These are phyloP conservation scores for Palythoa grandis DNA, from an alignment of 92 coral and sea anemone species.

Conservation along the genomic window DNA sequence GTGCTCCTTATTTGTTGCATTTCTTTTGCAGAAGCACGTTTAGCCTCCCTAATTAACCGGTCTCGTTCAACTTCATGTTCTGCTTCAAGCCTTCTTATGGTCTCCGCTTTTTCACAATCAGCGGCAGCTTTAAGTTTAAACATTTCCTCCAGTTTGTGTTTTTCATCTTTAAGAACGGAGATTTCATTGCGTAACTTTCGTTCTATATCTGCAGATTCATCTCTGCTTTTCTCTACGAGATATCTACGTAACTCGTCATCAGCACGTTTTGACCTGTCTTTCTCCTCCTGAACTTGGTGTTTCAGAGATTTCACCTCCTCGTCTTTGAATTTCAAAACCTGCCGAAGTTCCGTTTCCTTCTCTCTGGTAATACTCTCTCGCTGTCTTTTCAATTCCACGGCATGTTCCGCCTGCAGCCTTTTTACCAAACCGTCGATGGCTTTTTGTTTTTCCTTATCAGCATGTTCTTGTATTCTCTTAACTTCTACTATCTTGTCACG, in stretches of 20 bases:
- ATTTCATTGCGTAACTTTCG: constrained; percentile 80
- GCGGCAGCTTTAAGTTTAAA: constrained; percentile 82
- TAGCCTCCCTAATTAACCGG: constrained; percentile 78
- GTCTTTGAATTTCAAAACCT: constrained; percentile 87
- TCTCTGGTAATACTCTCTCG: constrained; percentile 77
- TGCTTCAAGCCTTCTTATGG: constrained; percentile 79
- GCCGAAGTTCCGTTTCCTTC: constrained; percentile 89
- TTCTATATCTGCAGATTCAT: constrained; percentile 69
- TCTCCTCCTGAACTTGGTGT: constrained; percentile 82
- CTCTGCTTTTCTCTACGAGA: constrained; percentile 64
- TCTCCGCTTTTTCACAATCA: constrained; percentile 92
- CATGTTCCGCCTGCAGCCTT: constrained; percentile 82
- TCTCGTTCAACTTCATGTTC: constrained; percentile 93
- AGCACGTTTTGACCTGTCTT: constrained; percentile 76
- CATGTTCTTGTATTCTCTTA: constrained; percentile 87
- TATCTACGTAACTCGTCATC: constrained; percentile 86
- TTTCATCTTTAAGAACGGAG: constrained; percentile 75
- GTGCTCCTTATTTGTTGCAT: constrained; percentile 86
- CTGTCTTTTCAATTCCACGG: constrained; percentile 76
- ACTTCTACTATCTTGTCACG: constrained; percentile 93
- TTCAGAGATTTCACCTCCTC: constrained; percentile 92
- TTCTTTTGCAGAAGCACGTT: constrained; percentile 89
- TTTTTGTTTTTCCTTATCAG: constrained; percentile 87
- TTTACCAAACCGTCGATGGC: constrained; percentile 83
- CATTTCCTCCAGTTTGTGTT: constrained; percentile 81